These are phyloP conservation scores for Spea hammondii DNA, from an alignment of 2,797 vertebrate genomes.

Conservation along the genomic window DNA sequence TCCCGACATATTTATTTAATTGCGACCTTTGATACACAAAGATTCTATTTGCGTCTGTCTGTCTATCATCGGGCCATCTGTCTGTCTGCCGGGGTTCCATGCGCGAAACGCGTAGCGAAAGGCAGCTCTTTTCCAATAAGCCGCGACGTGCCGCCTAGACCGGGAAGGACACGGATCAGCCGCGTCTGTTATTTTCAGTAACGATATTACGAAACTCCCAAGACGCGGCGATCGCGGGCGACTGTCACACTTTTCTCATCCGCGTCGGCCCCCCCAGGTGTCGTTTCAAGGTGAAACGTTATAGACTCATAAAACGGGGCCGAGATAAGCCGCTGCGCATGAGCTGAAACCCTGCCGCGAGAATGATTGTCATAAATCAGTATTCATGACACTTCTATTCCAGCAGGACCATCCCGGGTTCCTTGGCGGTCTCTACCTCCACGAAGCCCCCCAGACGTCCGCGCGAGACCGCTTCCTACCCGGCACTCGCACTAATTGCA, in stretches of 20 bases:
- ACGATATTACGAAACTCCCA: neutral
- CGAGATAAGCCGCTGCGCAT: slow-evolving; percentile 1
- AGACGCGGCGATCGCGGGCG: neutral
- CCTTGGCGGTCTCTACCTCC: slow-evolving; percentile 1
- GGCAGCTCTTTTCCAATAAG: too few relatives aligned
- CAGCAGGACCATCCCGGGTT: slow-evolving; percentile 5
- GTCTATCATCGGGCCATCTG: neutral
- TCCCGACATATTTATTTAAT: too few relatives aligned
- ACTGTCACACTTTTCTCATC: slow-evolving; percentile 1
- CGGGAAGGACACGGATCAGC: neutral
- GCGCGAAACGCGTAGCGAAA: too few relatives aligned
- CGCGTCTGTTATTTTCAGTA: neutral
- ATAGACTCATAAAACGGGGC: slow-evolving; percentile 11
- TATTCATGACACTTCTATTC: slow-evolving; percentile 12
- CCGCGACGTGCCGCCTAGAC: neutral
- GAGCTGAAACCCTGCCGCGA: neutral
- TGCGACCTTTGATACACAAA: too few relatives aligned
- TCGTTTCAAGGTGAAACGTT: slow-evolving; percentile 24
- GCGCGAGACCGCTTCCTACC: neutral
- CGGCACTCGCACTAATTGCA: slow-evolving; percentile 8
- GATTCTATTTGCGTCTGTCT: neutral
- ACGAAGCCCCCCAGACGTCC: neutral
- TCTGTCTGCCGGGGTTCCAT: neutral
- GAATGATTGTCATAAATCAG: slow-evolving; percentile 19
- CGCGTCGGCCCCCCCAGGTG: slow-evolving; percentile 18